Conservation (phyloP, 2,888 invertebrate genomes). For the Caenorhabditis doughertyi region DNA sequence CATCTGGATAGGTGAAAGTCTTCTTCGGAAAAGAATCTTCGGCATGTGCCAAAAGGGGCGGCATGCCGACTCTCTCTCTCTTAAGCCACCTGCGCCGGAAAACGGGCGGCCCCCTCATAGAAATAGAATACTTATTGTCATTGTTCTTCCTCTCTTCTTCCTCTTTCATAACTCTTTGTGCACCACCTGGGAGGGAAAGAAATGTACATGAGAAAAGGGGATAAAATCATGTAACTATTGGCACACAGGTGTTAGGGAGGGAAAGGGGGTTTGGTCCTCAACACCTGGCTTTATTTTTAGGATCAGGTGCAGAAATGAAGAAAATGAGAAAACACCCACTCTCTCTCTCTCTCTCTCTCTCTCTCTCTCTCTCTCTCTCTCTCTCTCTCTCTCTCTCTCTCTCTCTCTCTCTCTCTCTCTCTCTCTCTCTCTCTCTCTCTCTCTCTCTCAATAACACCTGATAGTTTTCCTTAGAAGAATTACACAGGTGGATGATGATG, state of each 20-base stretch:
- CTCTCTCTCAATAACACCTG: conserved; percentile 19
- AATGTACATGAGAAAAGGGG: no score
- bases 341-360: no score
- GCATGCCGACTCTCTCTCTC: no score
- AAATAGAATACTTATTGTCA: conserved; percentile 27
- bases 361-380: no score
- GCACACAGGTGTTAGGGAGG: conserved; percentile 7
- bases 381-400: no score
- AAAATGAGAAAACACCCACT: not conserved
- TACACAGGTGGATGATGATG: conserved; percentile 14
- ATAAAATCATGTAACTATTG: conserved; percentile 35
- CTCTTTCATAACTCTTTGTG: conserved; percentile 8
- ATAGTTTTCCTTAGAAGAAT: conserved; percentile 1
- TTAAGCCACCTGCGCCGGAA: conserved; percentile 14
- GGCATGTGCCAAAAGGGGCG: conserved; percentile 26
- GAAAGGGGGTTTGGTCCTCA: not conserved
- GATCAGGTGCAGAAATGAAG: conserved; percentile 8
- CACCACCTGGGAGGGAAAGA: conserved; percentile 2
- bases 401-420: no score
- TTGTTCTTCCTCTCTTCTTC: not conserved
- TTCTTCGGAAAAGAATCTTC: conserved; percentile 21
- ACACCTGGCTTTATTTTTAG: conserved; percentile 8
- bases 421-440: no score
- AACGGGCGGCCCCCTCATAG: not conserved
- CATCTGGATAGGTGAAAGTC: conserved; percentile 41